These are phyloP conservation scores for Columba janthina DNA, from an alignment of 2,113 vertebrate genomes.

Conservation along the genomic window DNA sequence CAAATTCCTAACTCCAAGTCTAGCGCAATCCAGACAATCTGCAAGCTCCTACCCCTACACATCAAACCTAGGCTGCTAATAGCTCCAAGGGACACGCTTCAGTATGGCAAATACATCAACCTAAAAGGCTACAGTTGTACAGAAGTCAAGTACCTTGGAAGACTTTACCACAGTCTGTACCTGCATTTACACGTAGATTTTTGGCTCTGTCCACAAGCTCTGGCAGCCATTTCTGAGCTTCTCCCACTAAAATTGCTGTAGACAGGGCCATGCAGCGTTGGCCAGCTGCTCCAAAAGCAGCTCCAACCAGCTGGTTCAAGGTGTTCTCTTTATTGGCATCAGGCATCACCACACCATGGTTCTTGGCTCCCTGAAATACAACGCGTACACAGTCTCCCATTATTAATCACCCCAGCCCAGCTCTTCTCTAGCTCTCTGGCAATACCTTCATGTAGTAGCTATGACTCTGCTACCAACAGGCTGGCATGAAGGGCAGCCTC, in stretches of 20 bases:
- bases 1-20: not conserved
- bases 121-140: not conserved
- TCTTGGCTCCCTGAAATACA: conserved; percentile 90
- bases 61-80: not conserved
- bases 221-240: conserved; percentile 89
- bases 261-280: conserved; percentile 99
- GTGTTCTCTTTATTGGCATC: conserved; percentile 99
- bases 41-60: not conserved
- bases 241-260: conserved; percentile 91
- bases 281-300: conserved; percentile 95
- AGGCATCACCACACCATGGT: conserved; percentile 97
- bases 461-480: not conserved
- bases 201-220: conserved; percentile 92
- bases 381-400: not conserved
- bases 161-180: conserved; percentile 65
- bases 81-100: not conserved
- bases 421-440: not conserved
- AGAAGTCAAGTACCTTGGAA: not conserved
- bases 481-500: not conserved
- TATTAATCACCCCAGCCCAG: not conserved
- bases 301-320: conserved; percentile 94
- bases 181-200: conserved; percentile 89
- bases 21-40: not conserved
- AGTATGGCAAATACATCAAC: not conserved
- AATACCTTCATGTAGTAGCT: not conserved